A percentile compares a stretch with the other conserved stretches of the same genome.
Conservation (phyloP, 1,140 invertebrate species). For the Drosophila carrolli region DNA sequence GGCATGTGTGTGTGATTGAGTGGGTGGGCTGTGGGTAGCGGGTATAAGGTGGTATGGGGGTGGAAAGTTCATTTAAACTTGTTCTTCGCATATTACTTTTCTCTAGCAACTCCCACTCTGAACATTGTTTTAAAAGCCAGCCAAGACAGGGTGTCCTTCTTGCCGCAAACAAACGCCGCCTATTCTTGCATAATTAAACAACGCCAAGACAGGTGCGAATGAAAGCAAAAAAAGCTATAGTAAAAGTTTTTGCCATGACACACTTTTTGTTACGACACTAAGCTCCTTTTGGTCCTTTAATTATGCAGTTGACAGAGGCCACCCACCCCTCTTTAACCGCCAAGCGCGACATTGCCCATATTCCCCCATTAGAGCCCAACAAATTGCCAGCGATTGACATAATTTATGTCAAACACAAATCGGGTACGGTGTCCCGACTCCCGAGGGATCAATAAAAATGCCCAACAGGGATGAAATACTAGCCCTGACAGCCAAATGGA, state of each 20-base stretch:
- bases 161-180: constrained; percentile 38
- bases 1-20: constrained; percentile 23
- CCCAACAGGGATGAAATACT: constrained; percentile 25
- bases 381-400: constrained; percentile 78
- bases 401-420: constrained; percentile 70
- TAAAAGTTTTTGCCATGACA: constrained; percentile 56
- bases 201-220: constrained; percentile 53
- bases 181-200: constrained; percentile 72
- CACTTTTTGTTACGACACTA: constrained; percentile 50
- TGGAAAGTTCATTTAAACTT: constrained; percentile 74
- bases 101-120: constrained; percentile 26
- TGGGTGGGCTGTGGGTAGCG: not conserved
- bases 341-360: constrained; percentile 15
- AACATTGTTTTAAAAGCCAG: constrained; percentile 44
- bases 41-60: not conserved
- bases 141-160: constrained; percentile 49
- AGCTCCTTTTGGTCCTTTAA: constrained; percentile 55
- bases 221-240: constrained; percentile 20
- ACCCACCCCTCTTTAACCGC: constrained; percentile 3
- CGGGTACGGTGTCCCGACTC: constrained; percentile 25
- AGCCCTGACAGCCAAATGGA: constrained; percentile 47
- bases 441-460: constrained; percentile 69
- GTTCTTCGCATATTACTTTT: constrained; percentile 63
- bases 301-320: constrained; percentile 63
- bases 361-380: constrained; percentile 57